Percentiles rank a stretch among this genome's conserved stretches.
These are phyloP conservation scores for Drosophila kambysellisi DNA, from an alignment of 2,888 invertebrate species.

Conservation along the genomic window DNA sequence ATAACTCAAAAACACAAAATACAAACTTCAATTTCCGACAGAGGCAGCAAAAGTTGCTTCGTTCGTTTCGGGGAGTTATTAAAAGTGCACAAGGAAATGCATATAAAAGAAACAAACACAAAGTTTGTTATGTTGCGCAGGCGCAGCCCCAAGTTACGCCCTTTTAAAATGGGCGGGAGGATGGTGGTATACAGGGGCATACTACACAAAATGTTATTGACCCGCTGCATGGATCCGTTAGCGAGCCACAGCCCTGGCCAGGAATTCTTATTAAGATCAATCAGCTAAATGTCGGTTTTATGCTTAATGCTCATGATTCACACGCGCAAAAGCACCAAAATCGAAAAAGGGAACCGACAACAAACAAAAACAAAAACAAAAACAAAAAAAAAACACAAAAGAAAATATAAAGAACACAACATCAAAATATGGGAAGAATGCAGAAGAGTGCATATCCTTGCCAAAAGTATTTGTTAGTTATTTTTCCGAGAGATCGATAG, in stretches of 20 bases:
- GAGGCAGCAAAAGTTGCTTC: slow-evolving; percentile 20
- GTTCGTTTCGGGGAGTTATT: slow-evolving; percentile 53
- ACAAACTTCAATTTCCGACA: slow-evolving; percentile 69
- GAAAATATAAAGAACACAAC: not conserved
- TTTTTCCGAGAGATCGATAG: not conserved
- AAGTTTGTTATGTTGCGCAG: slow-evolving; percentile 78
- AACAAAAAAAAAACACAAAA: not conserved
- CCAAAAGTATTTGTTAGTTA: not conserved
- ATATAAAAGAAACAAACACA: slow-evolving; percentile 57
- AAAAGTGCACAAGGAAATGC: slow-evolving; percentile 62
- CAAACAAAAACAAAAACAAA: slow-evolving; percentile 26
- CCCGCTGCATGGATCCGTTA: slow-evolving; percentile 71
- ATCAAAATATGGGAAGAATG: not conserved
- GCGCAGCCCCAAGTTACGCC: slow-evolving; percentile 73
- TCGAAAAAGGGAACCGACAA: slow-evolving; percentile 57
- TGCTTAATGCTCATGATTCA: slow-evolving; percentile 80
- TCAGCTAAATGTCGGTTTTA: slow-evolving; percentile 81
- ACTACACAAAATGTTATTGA: slow-evolving; percentile 67
- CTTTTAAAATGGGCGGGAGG: slow-evolving; percentile 28
- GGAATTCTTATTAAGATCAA: slow-evolving; percentile 79
- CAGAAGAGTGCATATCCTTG: slow-evolving; percentile 33
- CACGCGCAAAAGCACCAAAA: slow-evolving; percentile 63
- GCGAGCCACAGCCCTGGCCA: slow-evolving; percentile 41
- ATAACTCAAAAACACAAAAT: slow-evolving; percentile 56
- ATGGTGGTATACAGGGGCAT: not conserved